Evolutionary conservation across 2,888 invertebrate genomes (phyloP), one percentile per base, ranked within the genome.

Genomic region (Monopis laevigella): DNA sequence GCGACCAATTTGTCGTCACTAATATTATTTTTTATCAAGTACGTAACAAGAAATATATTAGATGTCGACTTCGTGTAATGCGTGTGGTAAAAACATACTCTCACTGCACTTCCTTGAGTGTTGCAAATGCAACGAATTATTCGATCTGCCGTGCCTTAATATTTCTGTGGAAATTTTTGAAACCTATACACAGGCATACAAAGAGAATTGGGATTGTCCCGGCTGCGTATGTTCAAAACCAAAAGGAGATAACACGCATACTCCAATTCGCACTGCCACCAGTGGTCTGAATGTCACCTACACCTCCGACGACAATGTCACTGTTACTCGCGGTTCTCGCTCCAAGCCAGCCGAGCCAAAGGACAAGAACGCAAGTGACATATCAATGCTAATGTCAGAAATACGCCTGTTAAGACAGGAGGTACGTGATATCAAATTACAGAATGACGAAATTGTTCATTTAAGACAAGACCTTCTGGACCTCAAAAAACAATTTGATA

Each of bases 151-250:
- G 7, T 30, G 30, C 6, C 12, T 30, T 3, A 30, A 30, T 13
- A n/a, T 30, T 3, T 13, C 3, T 11, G 30, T 12, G 6, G 30
- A 30, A 13, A 14, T 13, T 30, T 30, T 30, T 30, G 6, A 30
- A 12, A 30, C 11, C 2, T 12, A 12, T 12, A 30, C 30, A 3
- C 12, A 11, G 13, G 30, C 11, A 3, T n/a, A 12, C 12, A 30
- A 30, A 11, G 13, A 13, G 11, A 12, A 12, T 2, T 30, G 30
- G 30, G 11, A 13, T 7, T 30, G 30, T 7, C 30, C 30, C 3
- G 30, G 11, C 3, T 30, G 30, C 30, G 13, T 11, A 8, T 30
- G 30, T 17, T 13, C 35, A n/a, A 35, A 35, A 17, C 35, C 35
- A 3, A 35, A 35, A 10, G 12, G 18, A 8, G 19, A 35, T 10